phyloP scores from a whole-genome alignment of 2,888 invertebrate genomes.

The Eristalis pertinax region DNA sequence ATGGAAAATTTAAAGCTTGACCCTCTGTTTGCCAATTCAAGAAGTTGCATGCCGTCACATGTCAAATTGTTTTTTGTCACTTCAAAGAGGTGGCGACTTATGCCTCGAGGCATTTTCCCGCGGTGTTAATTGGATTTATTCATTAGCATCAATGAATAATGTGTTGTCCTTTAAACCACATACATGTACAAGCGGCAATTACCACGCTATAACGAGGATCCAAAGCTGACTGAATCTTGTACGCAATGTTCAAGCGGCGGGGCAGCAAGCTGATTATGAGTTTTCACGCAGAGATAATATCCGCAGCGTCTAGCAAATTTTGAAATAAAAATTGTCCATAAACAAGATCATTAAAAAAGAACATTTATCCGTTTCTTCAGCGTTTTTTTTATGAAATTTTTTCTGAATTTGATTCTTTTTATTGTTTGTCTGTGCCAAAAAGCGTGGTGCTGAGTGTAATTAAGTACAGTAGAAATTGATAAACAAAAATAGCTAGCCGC shows the following conservation, averaged over 20 bases:
- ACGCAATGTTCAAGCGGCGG: neutral
- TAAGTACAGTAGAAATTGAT: no score
- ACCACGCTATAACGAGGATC: neutral
- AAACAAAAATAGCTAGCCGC: no score
- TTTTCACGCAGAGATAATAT: neutral
- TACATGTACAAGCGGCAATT: neutral
- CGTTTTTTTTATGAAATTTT: neutral
- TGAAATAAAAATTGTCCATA: neutral
- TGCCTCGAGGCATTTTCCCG: no score
- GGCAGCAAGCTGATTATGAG: neutral
- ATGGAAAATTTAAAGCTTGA: no score
- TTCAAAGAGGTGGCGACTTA: no score
- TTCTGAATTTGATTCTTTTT: neutral
- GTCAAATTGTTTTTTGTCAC: no score
- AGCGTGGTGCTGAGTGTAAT: no score
- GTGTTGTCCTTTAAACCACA: neutral
- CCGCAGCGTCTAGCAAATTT: neutral
- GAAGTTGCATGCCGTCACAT: no score
- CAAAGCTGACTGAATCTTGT: neutral
- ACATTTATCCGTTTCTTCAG: neutral
- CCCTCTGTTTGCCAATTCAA: no score
- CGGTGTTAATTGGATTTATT: neutral
- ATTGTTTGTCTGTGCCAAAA: neutral
- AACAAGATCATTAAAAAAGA: neutral
- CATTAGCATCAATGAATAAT: neutral